These are phyloP conservation scores for Eira barbara DNA, from an alignment of 2,113 vertebrate species.

Conservation along the genomic window DNA sequence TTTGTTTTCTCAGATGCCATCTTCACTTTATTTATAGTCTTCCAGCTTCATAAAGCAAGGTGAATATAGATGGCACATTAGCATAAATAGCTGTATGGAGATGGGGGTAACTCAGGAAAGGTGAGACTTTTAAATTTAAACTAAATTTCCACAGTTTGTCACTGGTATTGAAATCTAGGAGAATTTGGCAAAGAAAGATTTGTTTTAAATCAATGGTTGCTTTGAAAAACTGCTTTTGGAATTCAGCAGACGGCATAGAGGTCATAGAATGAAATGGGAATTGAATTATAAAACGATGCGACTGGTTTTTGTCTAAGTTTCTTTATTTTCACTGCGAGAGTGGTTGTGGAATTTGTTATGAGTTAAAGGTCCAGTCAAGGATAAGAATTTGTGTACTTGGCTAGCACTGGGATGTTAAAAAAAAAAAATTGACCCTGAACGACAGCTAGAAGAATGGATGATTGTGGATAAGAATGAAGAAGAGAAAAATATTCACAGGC, in stretches of 20 bases:
- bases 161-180: not conserved
- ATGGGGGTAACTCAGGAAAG: not conserved
- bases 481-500: not conserved
- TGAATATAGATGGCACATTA: not conserved
- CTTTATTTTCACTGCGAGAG: not conserved
- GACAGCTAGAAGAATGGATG: not conserved
- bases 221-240: not conserved
- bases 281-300: not conserved
- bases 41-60: not conserved
- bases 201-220: not conserved
- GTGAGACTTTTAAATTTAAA: slow-evolving; percentile 19
- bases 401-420: not conserved
- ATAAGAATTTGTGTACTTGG: not conserved
- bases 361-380: not conserved
- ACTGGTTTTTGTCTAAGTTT: not conserved
- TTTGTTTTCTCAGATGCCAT: not conserved
- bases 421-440: not conserved
- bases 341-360: not conserved
- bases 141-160: not conserved
- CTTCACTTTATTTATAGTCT: slow-evolving; percentile 8
- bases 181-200: not conserved
- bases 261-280: not conserved
- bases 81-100: not conserved
- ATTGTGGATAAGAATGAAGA: not conserved
- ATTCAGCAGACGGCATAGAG: not conserved